Evolutionary conservation across 2,113 vertebrate genomes (phyloP).

Genomic region (Camelus bactrianus): DNA sequence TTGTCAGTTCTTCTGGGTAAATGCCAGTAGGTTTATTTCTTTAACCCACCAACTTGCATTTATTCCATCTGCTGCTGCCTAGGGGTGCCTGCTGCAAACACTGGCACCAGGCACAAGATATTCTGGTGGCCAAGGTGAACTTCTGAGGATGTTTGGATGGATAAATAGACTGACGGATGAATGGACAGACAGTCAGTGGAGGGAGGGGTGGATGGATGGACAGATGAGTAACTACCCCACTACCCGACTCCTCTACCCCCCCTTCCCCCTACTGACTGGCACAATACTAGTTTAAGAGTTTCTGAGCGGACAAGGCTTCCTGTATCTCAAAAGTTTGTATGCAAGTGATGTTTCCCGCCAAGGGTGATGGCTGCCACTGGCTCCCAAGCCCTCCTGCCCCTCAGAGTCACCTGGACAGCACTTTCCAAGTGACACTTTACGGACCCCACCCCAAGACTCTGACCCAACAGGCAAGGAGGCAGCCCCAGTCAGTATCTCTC

Average conservation of each 20-base stretch:
- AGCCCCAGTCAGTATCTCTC: background rate
- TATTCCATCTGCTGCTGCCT: no score
- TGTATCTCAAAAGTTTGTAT: background rate
- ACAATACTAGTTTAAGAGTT: background rate
- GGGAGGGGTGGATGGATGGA: background rate
- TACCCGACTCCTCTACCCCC: fast-evolving
- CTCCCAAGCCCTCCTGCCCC: background rate
- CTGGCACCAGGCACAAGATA: fast-evolving
- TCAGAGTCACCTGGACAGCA: background rate
- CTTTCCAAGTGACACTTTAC: background rate
- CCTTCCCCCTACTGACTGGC: no score
- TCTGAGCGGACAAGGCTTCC: background rate
- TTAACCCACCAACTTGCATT: background rate
- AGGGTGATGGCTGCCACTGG: background rate
- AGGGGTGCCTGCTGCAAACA: background rate
- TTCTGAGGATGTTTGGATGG: background rate
- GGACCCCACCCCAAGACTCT: background rate
- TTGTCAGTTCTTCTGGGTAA: background rate
- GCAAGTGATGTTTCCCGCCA: background rate
- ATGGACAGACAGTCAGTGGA: background rate
- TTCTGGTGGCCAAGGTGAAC: background rate
- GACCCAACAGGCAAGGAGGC: no score
- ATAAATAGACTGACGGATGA: background rate
- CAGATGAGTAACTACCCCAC: background rate
- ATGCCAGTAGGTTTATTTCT: background rate